phyloP scores from a whole-genome alignment of 1,140 invertebrate genomes.

The Drosophila rhopaloa region DNA sequence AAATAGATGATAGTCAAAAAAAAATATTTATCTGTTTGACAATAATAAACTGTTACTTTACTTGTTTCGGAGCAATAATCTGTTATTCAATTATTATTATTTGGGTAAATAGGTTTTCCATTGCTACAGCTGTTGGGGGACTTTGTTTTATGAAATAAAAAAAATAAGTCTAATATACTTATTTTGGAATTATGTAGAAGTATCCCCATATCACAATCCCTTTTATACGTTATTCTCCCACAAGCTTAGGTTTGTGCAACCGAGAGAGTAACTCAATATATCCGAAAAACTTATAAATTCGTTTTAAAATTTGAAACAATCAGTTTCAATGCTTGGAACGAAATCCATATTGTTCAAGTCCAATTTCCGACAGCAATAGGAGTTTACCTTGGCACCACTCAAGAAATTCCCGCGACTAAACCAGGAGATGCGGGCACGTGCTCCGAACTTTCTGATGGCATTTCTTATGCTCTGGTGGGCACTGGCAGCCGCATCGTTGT shows the following conservation, averaged over 20 bases:
- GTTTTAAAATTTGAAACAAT: conserved; percentile 13
- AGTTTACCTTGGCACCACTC: not conserved
- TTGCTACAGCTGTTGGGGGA: too few species aligned
- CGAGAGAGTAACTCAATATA: not conserved
- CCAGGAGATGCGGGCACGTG: conserved; percentile 32
- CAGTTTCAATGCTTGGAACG: not conserved
- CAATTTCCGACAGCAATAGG: conserved; percentile 30
- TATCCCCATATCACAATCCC: too few species aligned
- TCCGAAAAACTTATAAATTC: not conserved
- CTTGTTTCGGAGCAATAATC: too few species aligned
- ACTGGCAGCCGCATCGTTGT: conserved; percentile 45
- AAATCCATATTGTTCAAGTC: not conserved
- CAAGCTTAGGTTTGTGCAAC: not conserved
- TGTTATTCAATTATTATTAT: too few species aligned
- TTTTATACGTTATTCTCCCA: too few species aligned
- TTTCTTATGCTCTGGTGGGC: conserved; percentile 23
- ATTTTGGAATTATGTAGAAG: too few species aligned
- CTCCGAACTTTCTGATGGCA: conserved; percentile 25
- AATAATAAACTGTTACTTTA: too few species aligned
- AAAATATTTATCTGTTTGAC: too few species aligned
- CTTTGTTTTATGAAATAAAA: too few species aligned
- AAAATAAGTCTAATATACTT: too few species aligned
- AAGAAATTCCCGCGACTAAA: not conserved
- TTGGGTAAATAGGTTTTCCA: too few species aligned
- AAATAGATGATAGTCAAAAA: too few species aligned